Conservation (phyloP, 2,113 vertebrate genomes). For the Anser cygnoides region DNA sequence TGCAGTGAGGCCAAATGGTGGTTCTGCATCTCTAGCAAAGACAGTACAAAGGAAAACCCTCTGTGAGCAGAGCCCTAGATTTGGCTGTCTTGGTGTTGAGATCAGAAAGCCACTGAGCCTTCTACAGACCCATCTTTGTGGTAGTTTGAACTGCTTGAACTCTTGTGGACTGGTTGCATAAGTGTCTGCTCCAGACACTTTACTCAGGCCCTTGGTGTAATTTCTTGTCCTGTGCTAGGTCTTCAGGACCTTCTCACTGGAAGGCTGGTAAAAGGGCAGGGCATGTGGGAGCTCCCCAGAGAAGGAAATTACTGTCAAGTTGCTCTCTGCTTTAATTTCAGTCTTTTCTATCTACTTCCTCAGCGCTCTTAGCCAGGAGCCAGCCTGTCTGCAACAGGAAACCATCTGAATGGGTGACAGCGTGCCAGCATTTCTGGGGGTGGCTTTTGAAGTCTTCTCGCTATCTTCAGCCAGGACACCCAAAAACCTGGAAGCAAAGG, state of each 20-base stretch:
- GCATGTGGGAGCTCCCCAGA: background rate
- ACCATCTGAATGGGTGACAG: background rate
- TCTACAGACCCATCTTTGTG: background rate
- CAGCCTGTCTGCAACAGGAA: conserved; percentile 35
- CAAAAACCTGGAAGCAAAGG: background rate
- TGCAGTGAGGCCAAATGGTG: background rate
- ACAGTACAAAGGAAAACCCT: background rate
- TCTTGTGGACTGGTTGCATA: background rate
- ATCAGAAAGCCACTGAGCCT: accelerated
- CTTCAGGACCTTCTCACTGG: background rate
- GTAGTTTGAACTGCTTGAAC: background rate
- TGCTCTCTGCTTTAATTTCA: background rate
- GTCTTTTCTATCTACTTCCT: background rate
- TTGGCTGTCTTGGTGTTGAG: background rate
- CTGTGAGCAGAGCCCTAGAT: background rate
- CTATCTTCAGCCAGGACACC: background rate
- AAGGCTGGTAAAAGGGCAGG: background rate
- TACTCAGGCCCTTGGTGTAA: background rate
- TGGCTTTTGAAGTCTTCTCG: background rate
- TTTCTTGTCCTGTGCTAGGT: background rate
- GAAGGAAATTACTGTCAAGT: background rate
- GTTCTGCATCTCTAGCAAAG: background rate
- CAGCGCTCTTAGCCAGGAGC: conserved; percentile 26
- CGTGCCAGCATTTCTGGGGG: background rate
- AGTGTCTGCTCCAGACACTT: background rate